Percentiles rank a stretch among this genome's conserved stretches.
Evolutionary conservation across 1,140 invertebrate genomes (phyloP).

Genomic region (Drosophila tropicalis): DNA sequence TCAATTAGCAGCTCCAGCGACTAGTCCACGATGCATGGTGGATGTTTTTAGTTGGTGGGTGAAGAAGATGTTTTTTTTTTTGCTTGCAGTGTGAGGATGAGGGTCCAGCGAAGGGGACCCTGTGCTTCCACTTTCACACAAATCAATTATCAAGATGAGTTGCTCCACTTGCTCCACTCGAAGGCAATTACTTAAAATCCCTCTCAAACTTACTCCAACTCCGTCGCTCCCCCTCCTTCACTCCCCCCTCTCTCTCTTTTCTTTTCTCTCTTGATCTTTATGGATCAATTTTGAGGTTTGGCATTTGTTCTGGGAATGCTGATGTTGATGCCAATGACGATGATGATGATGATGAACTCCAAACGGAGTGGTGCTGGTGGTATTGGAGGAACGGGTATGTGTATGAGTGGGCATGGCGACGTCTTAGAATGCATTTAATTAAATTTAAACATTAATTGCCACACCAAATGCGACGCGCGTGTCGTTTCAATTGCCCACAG

Average conservation of each 20-base stretch:
- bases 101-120: background rate
- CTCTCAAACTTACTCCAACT: background rate
- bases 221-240: background rate
- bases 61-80: background rate
- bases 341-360: slow-evolving; percentile 7
- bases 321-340: background rate
- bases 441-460: slow-evolving; percentile 75
- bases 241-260: background rate
- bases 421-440: slow-evolving; percentile 74
- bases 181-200: slow-evolving; percentile 10
- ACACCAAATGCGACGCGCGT: slow-evolving; percentile 67
- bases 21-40: background rate
- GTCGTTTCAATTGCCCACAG: slow-evolving; percentile 67
- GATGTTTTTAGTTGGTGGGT: background rate
- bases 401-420: slow-evolving; percentile 23
- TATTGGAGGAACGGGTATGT: background rate
- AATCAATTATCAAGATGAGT: slow-evolving; percentile 37
- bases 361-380: background rate
- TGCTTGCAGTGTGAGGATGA: background rate
- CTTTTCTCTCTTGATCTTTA: too few relatives aligned
- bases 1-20: slow-evolving; percentile 60
- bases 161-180: slow-evolving; percentile 12
- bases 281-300: slow-evolving; percentile 13
- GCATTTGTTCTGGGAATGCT: slow-evolving; percentile 11
- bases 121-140: slow-evolving; percentile 20